These are phyloP conservation scores for Cavia aperea DNA, from an alignment of 2,113 vertebrate genomes.

Conservation along the genomic window DNA sequence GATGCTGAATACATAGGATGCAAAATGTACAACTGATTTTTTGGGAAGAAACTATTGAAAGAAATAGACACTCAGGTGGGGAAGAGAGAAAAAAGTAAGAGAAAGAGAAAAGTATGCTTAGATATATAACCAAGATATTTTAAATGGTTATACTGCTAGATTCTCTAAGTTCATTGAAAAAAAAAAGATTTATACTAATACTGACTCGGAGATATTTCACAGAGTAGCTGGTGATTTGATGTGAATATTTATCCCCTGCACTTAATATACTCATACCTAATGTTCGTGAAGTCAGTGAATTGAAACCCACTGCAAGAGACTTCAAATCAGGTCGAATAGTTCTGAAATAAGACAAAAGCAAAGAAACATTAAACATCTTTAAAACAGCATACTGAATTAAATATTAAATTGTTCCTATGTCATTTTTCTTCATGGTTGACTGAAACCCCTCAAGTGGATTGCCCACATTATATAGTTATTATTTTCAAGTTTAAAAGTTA, in stretches of 20 bases:
- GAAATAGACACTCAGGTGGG: too few relatives aligned
- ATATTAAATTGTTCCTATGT: neutral
- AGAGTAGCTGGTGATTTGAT: neutral
- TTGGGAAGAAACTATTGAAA: too few relatives aligned
- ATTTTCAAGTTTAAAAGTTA: neutral
- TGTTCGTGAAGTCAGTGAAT: constrained; percentile 76
- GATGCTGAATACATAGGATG: too few relatives aligned
- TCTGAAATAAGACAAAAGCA: constrained; percentile 74
- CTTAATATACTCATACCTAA: constrained; percentile 78
- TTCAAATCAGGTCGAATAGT: constrained; percentile 87
- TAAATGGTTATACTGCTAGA: too few relatives aligned
- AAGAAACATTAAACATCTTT: neutral
- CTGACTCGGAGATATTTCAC: too few relatives aligned
- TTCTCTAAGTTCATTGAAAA: too few relatives aligned
- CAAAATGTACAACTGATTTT: too few relatives aligned
- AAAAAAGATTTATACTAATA: too few relatives aligned
- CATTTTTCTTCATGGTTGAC: neutral
- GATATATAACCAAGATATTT: too few relatives aligned
- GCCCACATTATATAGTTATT: neutral
- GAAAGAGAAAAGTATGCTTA: too few relatives aligned
- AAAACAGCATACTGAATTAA: neutral
- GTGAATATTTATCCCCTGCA: neutral
- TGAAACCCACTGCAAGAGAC: constrained; percentile 86
- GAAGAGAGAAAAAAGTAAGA: too few relatives aligned
- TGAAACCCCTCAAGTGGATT: neutral